phyloP scores from a whole-genome alignment of 1,140 invertebrate genomes.

The Centruroides vittatus region DNA sequence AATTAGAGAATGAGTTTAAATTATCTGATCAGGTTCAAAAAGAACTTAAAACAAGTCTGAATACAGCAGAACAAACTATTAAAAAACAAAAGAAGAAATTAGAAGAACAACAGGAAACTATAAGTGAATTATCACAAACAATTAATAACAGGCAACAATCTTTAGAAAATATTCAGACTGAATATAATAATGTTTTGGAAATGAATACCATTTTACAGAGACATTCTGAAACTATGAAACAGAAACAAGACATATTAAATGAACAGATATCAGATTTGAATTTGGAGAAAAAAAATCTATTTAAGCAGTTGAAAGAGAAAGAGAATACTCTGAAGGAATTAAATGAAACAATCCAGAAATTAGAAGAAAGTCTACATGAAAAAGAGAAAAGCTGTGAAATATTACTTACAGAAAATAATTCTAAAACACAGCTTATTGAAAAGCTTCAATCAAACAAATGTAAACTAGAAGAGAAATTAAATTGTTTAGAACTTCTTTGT shows the following conservation, averaged over 20 bases:
- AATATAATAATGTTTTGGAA: slow-evolving; percentile 10
- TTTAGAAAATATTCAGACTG: slow-evolving; percentile 1
- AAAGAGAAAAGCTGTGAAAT: slow-evolving; percentile 6
- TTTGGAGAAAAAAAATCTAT: slow-evolving; percentile 3
- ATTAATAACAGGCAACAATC: not conserved
- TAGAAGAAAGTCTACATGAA: not conserved
- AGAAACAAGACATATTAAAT: slow-evolving; percentile 8
- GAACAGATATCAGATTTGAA: slow-evolving; percentile 4
- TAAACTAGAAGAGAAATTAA: not conserved
- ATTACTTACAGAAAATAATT: slow-evolving; percentile 4
- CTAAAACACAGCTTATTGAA: not conserved
- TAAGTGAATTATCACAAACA: not conserved
- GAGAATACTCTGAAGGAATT: slow-evolving; percentile 8
- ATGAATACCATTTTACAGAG: slow-evolving; percentile 5
- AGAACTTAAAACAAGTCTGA: not conserved
- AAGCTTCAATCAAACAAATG: too few species aligned
- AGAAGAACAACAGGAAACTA: slow-evolving; percentile 4
- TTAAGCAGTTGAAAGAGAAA: slow-evolving; percentile 7
- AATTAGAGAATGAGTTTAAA: slow-evolving; percentile 15
- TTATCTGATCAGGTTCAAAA: not conserved
- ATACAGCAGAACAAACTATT: not conserved
- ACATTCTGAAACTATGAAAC: slow-evolving; percentile 9
- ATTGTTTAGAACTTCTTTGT: not conserved
- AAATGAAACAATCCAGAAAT: not conserved
- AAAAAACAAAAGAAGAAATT: not conserved